A percentile compares a stretch with the other conserved stretches of the same genome.
These are phyloP conservation scores for Synaphobranchus kaupii DNA, from an alignment of 2,797 vertebrate genomes.

Conservation along the genomic window DNA sequence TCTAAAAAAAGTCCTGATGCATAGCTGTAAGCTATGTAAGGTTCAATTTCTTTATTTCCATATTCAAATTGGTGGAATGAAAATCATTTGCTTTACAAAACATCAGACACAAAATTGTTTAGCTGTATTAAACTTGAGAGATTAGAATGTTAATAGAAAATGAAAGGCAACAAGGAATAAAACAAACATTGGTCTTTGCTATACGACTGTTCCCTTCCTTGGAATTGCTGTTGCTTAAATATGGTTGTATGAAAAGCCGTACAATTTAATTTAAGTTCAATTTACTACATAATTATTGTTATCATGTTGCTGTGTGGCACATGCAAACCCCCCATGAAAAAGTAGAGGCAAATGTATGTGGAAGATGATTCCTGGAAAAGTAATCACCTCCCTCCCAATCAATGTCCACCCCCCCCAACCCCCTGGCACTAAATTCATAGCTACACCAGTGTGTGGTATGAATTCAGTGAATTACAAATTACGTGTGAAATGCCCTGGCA, in stretches of 20 bases:
- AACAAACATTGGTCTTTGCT: conserved; percentile 15
- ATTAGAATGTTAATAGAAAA: conserved; percentile 21
- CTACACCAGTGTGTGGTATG: background rate
- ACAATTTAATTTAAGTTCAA: conserved; percentile 26
- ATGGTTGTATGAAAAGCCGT: conserved; percentile 3
- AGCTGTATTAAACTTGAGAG: conserved; percentile 14
- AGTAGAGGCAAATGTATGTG: too few relatives aligned
- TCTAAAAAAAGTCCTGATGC: background rate
- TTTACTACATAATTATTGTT: background rate
- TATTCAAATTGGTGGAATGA: conserved; percentile 22
- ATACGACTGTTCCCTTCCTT: background rate
- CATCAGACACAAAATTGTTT: conserved; percentile 3
- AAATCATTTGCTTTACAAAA: conserved; percentile 24
- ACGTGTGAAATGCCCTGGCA: background rate
- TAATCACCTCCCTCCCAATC: background rate
- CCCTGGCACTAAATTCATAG: background rate
- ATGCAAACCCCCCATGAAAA: too few relatives aligned
- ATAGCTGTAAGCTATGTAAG: background rate
- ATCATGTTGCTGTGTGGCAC: background rate
- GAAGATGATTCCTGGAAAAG: background rate
- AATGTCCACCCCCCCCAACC: background rate
- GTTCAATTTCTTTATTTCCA: background rate
- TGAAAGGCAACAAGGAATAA: conserved; percentile 27
- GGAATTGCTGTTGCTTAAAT: conserved; percentile 24
- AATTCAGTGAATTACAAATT: conserved; percentile 18